Evolutionary conservation across 2,113 vertebrate genomes (phyloP), one percentile per base, ranked within the genome.

Genomic region (Pteruthius melanotis): DNA sequence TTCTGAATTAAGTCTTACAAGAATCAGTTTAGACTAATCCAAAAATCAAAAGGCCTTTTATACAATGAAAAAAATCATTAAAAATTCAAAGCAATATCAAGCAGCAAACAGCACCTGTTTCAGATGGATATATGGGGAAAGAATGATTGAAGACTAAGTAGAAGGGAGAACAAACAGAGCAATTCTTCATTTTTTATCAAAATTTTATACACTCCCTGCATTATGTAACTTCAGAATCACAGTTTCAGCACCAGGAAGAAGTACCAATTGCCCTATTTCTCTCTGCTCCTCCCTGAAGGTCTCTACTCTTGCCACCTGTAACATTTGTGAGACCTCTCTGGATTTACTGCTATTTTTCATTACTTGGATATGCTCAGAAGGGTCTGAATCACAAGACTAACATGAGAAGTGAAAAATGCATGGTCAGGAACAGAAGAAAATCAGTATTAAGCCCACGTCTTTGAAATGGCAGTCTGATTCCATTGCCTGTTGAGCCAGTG

Each of bases 251-350:
- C 10, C 2, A 59, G 30, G 40, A 61, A 15, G 3, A n/a, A 59
- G 18, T 53, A 35, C 7, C 37, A 76, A 42, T 23, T 66, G 14
- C 9, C 9, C 6, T 13, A 24, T 9, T 71, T 61, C 26, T 44
- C 28, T 40, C 35, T 80, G 40, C 17, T 71, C 35, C 27, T 26
- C 27, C 42, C 7, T 35, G 30, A 71, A 83, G 19, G 37, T 28
- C 10, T 76, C 15, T 68, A 22, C 7, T 42, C 22, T 15, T 3
- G 3, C 11, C 44, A 76, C 16, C 13, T 53, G 3, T 49, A 83
- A 63, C 9, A 22, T 15, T 22, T 68, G 6, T 7, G 31, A 89
- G 24, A 45, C 2, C 33, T 53, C 52, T 33, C 0, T 0, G 24
- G 40, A 54, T 24, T 77, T 15, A 37, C 8, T 37, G 54, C 22